phyloP scores from a whole-genome alignment of 2,113 vertebrate genomes.

The Trachemys scripta region DNA sequence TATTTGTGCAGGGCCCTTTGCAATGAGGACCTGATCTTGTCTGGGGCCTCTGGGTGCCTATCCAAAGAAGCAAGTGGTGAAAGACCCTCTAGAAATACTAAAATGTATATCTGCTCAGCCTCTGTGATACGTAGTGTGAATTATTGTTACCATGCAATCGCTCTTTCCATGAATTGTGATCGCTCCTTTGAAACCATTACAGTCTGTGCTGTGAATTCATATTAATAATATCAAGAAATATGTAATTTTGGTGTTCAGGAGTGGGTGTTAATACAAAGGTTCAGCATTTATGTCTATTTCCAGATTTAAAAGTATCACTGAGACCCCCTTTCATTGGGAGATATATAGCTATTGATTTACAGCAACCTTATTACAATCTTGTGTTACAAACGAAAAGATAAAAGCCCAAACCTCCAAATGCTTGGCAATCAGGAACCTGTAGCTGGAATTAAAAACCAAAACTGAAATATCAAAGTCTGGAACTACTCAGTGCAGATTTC shows the following conservation, averaged over 20 bases:
- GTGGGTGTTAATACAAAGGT: neutral
- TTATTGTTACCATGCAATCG: neutral
- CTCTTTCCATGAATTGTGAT: neutral
- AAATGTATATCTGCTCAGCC: neutral
- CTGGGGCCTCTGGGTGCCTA: neutral
- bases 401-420: neutral
- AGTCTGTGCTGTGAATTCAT: neutral
- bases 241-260: neutral
- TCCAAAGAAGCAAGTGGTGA: neutral
- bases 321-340: neutral
- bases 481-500: neutral
- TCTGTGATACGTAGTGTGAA: neutral
- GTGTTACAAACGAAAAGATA: neutral
- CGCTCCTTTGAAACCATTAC: neutral
- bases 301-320: neutral
- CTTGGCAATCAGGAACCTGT: neutral
- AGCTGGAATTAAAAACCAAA: neutral
- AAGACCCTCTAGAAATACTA: neutral
- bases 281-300: neutral
- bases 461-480: neutral
- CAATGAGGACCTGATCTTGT: too few species aligned
- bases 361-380: neutral
- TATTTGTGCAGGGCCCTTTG: neutral
- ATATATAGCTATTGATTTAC: neutral
- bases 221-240: neutral